A percentile compares a stretch with the other conserved stretches of the same genome.
Conservation (phyloP, 2,888 invertebrate genomes). For the Sphaeridia pumilis region DNA sequence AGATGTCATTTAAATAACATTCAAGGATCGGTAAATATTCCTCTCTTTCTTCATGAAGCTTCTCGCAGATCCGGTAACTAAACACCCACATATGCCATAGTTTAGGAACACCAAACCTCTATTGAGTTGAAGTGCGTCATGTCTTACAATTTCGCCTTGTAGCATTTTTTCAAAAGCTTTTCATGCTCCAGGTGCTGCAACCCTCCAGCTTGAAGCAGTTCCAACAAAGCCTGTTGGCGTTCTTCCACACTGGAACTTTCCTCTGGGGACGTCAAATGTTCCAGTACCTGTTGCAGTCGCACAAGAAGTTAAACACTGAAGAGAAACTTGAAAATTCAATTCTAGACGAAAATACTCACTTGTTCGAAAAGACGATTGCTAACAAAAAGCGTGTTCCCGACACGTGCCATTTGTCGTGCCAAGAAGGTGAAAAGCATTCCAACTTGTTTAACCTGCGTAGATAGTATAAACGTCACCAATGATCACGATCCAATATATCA, state of each 20-base stretch:
- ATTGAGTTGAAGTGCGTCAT: neutral
- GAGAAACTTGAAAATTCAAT: neutral
- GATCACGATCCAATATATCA: neutral
- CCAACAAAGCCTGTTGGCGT: constrained; percentile 60
- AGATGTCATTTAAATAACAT: constrained; percentile 55
- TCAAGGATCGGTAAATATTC: constrained; percentile 53
- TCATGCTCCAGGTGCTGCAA: constrained; percentile 49
- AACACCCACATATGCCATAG: constrained; percentile 4
- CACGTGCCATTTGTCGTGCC: constrained; percentile 51
- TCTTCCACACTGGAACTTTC: constrained; percentile 43
- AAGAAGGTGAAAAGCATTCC: constrained; percentile 55
- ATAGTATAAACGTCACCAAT: neutral
- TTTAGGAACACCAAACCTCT: neutral
- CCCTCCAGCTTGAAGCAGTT: constrained; percentile 53
- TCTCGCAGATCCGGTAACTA: constrained; percentile 54
- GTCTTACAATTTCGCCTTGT: constrained; percentile 53
- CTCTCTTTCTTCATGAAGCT: constrained; percentile 51
- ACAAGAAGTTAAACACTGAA: neutral
- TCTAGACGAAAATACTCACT: constrained; percentile 37
- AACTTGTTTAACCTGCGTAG: constrained; percentile 46
- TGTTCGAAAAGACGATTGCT: constrained; percentile 50
- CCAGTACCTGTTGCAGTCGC: constrained; percentile 24
- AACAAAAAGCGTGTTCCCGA: constrained; percentile 41
- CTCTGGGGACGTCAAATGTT: constrained; percentile 34
- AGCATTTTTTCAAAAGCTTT: constrained; percentile 50